Base-by-base conservation (phyloP, 2,113 vertebrate species). In the Etheostoma cragini region DNA sequence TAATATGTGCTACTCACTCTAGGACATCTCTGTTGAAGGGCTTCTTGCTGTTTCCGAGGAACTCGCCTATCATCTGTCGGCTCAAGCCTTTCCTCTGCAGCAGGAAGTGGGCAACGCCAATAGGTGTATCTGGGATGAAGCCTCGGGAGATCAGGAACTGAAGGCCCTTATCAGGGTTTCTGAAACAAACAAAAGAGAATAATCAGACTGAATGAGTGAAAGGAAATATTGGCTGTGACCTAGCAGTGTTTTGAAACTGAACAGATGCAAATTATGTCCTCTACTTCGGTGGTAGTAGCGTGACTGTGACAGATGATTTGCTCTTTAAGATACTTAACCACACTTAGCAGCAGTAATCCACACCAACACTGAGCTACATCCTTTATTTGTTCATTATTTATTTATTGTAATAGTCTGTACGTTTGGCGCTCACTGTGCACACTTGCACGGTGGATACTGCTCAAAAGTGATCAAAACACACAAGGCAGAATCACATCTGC, bases 11-110 rank as follows among this genome's bases (percentile, higher is more conserved):
- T 66, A 97, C 98, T 99, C 94, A 99, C 98, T 99, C 98, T 1
- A 99, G 92, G 26, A 99, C 97, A 0, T 99, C 97, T 42, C 96
- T 96, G 95, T 99, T 99, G 96, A 99, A 99, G 67, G 97, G 97
- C 89, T 98, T 99, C 95, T 99, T 99, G 96, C 97, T 99, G 95
- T 98, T 99, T 26, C 98, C 98, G 13, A 99, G 96, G 90, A 99
- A 99, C 54, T 99, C 98, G 62, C 98, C 98, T 0, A 99, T 99
- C 98, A 99, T 99, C 94, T 99, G 98, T 7, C 98, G 96, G 90
- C 98, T 99, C 89, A 99, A 96, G 19, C 98, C 98, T 42, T 99
- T 99, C 47, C 98, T 93, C 93, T 99, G 98, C 1, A 99, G 96
- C 87, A 99, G 95, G 72, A 99, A 99, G 77, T 99, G 98, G 22